Percentiles rank a stretch among this genome's conserved stretches.
Evolutionary conservation across 2,797 vertebrate species (phyloP).

Genomic region (Peromyscus attwateri): DNA sequence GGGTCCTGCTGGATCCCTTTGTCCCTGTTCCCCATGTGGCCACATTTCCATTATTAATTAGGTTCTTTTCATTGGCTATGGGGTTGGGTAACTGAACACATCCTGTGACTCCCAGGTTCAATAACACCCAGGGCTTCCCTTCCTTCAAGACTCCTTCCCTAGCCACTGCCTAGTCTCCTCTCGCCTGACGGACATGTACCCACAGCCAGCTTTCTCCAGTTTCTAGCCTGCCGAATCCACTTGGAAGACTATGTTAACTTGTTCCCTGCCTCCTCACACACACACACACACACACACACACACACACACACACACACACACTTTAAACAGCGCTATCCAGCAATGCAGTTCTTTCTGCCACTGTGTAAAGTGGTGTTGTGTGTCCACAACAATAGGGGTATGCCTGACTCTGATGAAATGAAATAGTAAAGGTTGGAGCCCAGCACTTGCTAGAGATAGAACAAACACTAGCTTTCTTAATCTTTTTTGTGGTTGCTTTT

Average conservation of each 20-base stretch:
- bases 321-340: not conserved
- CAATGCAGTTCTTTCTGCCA: not conserved
- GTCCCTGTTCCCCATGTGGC: not conserved
- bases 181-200: accelerated
- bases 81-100: not conserved
- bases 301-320: no score
- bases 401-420: constrained; percentile 2
- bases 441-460: not conserved
- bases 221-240: not conserved
- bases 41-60: not conserved
- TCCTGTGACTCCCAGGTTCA: not conserved
- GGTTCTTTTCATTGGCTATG: not conserved
- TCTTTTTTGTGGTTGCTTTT: not conserved
- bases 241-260: constrained; percentile 4
- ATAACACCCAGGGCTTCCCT: no score
- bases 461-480: not conserved
- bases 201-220: not conserved
- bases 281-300: no score
- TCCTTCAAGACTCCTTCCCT: not conserved
- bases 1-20: not conserved
- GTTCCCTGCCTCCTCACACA: not conserved
- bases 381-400: not conserved
- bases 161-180: not conserved
- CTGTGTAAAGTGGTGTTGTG: not conserved
- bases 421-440: not conserved